Evolutionary conservation across 2,888 invertebrate species (phyloP), one percentile per base, ranked within the genome.

Genomic region (Sarcophaga carnaria): DNA sequence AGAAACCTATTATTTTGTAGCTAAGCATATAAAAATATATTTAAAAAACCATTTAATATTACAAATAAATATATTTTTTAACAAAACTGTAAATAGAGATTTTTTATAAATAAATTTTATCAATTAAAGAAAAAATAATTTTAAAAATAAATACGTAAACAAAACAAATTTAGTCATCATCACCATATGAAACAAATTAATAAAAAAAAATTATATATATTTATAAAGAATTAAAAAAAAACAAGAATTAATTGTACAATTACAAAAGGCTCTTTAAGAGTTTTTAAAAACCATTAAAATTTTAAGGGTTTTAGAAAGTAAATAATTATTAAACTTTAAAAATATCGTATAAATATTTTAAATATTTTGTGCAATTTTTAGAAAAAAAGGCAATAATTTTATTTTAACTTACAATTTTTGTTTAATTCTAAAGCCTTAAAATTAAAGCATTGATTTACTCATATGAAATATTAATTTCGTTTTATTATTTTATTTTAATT

Each of bases 171-270:
- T 86, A 86, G 82, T 87, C 84, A 87, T 69, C 59, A 80, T 76
- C 59, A 88, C 89, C 86, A 90, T 78, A 77, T 64, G n/a, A 76
- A 72, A 75, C 22, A 22, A 72, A 60, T 27, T 49, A 69, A 71
- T 8, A 45, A 70, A 54, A 63, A 69, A 70, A 63, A 77, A 59
- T 62, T 45, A 88, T 83, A 89, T 89, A 66, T 89, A 89, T 89
- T 88, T 27, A 71, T 54, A n/a, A 25, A n/a, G n/a, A 27, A 88
- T 89, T 89, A 90, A 85, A 71, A 82, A 84, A 88, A 89, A 75
- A 70, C n/a, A 63, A 71, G 10, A 60, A 45, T 66, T 71, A 69
- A 70, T 70, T 49, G 69, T 49, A 59, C 66, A 69, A 63, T n/a
- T 27, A 45, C 49, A 78, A 49, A 49, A 47, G 47, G 62, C 71